Conservation (phyloP, 2,888 invertebrate genomes). For the Sinotaia quadrata region DNA sequence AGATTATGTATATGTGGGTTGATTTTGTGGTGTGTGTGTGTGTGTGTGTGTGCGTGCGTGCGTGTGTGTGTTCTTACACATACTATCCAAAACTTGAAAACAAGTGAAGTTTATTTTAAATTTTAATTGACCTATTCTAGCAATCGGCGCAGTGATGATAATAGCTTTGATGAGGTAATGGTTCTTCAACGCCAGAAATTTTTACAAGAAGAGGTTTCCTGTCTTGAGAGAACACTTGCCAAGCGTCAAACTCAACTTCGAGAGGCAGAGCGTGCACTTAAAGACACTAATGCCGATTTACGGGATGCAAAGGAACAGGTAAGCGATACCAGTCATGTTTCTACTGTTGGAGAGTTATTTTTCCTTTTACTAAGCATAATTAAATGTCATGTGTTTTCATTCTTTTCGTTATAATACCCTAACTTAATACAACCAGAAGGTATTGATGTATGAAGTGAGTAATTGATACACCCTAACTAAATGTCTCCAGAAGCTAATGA, state of each 20-base stretch:
- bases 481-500: too few species aligned
- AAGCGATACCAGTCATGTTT: too few species aligned
- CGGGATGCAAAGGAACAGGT: conserved; percentile 64
- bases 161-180: conserved; percentile 56
- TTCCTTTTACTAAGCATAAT: too few species aligned
- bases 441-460: too few species aligned
- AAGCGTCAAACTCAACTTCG: conserved; percentile 63
- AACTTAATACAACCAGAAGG: too few species aligned
- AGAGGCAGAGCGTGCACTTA: conserved; percentile 63
- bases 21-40: not conserved
- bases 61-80: not conserved
- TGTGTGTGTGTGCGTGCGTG: conserved; percentile 8
- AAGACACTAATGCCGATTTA: conserved; percentile 62
- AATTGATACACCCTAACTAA: too few species aligned
- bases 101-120: not conserved
- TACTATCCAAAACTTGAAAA: too few species aligned
- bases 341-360: too few species aligned
- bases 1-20: not conserved
- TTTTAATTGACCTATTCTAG: conserved; percentile 2
- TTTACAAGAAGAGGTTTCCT: conserved; percentile 61
- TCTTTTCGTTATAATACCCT: too few species aligned
- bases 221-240: conserved; percentile 66
- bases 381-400: too few species aligned
- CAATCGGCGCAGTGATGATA: conserved; percentile 40
- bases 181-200: conserved; percentile 53